Percentiles rank a stretch among this genome's conserved stretches.
Conservation (phyloP, 2,888 invertebrate species). For the Megalurothrips usitatus region DNA sequence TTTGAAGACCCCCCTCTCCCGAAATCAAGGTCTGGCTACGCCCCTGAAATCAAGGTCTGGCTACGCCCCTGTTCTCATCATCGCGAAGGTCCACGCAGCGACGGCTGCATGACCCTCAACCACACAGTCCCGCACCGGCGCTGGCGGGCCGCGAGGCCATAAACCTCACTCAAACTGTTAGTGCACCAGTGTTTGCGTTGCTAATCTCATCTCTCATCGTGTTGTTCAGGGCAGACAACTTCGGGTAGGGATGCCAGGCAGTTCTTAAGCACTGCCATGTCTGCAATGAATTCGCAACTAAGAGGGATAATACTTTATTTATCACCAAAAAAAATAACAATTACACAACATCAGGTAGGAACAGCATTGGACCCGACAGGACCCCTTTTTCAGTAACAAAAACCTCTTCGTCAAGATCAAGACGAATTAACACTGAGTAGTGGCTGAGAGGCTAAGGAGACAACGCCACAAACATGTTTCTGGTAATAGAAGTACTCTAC, state of each 20-base stretch:
- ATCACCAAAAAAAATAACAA: neutral
- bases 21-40: no score
- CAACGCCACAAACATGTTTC: neutral
- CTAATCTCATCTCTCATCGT: neutral
- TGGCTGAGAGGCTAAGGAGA: neutral
- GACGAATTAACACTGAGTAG: no score
- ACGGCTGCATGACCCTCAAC: neutral
- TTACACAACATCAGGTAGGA: neutral
- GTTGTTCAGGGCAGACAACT: no score
- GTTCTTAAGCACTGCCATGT: neutral
- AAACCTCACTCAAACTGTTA: neutral
- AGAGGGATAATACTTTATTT: neutral
- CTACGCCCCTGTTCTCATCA: no score
- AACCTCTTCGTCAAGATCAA: no score
- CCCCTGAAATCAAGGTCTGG: no score
- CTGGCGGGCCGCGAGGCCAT: neutral
- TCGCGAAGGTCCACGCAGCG: neutral
- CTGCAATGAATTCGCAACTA: neutral
- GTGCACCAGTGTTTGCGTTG: neutral
- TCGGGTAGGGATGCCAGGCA: neutral
- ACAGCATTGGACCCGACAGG: neutral
- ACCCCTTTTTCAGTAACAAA: neutral
- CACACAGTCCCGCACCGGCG: neutral
- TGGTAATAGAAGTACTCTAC: neutral
- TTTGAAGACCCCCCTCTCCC: no score